phyloP scores from a whole-genome alignment of 2,113 vertebrate genomes.

The Dromiciops gliroides region DNA sequence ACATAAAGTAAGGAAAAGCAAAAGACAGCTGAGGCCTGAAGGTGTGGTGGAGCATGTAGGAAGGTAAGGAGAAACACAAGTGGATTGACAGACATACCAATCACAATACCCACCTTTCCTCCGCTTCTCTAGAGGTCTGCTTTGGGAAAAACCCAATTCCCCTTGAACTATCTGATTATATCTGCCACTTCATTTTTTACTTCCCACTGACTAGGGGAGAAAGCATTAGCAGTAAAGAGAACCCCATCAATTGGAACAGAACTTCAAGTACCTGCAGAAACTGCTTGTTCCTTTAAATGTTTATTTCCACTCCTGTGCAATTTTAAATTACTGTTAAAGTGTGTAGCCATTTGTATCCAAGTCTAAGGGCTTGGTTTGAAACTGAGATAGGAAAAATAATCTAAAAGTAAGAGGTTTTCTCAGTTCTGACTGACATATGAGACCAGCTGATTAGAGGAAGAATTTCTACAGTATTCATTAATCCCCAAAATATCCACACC shows the following conservation, averaged over 20 bases:
- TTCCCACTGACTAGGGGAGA: background rate
- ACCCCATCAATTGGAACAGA: background rate
- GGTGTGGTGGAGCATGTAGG: background rate
- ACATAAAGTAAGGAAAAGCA: background rate
- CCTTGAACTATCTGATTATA: background rate
- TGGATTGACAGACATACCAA: background rate
- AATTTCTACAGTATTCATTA: background rate
- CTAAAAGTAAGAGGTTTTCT: background rate
- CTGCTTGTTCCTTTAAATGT: too few relatives aligned
- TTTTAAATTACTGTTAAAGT: background rate
- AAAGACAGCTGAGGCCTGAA: background rate
- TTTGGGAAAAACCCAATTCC: background rate
- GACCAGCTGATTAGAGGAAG: background rate
- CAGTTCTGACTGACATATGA: background rate
- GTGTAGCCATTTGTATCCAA: background rate
- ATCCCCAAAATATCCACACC: background rate
- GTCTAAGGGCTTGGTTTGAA: background rate
- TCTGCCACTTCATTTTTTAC: background rate
- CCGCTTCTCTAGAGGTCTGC: background rate
- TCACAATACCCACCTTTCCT: background rate
- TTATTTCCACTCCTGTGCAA: background rate
- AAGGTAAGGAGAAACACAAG: background rate
- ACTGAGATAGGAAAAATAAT: background rate
- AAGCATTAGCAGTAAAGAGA: background rate
- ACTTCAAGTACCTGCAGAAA: background rate